Evolutionary conservation across 2,113 vertebrate species (phyloP), one percentile per base, ranked within the genome.

Genomic region (Poicephalus gulielmi): DNA sequence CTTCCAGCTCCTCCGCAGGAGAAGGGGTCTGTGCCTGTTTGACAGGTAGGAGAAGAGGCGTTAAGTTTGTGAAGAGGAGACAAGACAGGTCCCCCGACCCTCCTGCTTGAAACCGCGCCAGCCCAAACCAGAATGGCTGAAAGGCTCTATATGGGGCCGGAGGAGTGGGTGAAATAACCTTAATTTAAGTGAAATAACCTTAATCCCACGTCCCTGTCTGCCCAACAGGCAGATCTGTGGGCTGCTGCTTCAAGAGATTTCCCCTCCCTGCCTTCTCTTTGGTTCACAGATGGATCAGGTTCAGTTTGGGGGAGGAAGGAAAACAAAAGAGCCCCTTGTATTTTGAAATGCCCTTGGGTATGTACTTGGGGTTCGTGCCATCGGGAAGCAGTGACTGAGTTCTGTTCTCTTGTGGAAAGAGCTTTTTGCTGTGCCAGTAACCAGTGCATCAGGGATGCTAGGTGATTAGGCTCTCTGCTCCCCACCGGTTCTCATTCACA

Each of bases 61-160:
- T 43, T 10, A 60, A 15, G 8, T 50, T 25, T 53, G 25, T 23
- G n/a, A 46, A 67, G 28, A 52, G 20, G 30, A 31, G 9, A 6
- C 24, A 5, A 57, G 8, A 43, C 10, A 3, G 28, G 10, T 3
- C 12, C 3, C 35, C 22, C 7, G 0, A 8, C 17, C 11, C 11
- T 35, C 9, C 23, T 28, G 64, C 10, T 0, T 11, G 30, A 47
- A 64, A 19, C 14, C 0, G 1, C 60, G 4, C 4, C 33, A 14
- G 31, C 47, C 28, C 10, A 8, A 25, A 41, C 9, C 35, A 52
- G 30, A 24, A 14, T 6, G 17, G 63, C 11, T 7, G 73, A 69
- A 27, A 5, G 4, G n/a, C 57, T 33, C 13, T 23, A 28, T 27
- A 6, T 0, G 6, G n/a, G 19, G 9, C 60, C 47, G 43, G n/a